Evolutionary conservation across 2,113 vertebrate genomes (phyloP).

Genomic region (Thamnophis sirtalis): DNA sequence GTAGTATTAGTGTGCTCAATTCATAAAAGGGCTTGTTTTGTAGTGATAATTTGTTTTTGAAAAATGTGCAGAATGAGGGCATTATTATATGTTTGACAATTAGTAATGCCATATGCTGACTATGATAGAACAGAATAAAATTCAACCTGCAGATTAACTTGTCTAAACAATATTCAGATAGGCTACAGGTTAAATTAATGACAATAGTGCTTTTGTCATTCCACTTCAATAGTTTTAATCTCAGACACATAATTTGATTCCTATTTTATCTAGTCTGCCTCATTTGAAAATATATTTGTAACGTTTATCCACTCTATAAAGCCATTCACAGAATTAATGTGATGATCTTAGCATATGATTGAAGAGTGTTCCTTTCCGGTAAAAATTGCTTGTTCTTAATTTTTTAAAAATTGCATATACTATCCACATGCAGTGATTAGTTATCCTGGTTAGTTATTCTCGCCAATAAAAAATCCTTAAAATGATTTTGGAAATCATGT

Average conservation of each 20-base stretch:
- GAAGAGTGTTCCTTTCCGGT: background rate
- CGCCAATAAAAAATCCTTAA: background rate
- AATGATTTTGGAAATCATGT: background rate
- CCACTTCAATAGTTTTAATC: background rate
- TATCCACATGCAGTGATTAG: background rate
- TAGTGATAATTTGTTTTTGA: background rate
- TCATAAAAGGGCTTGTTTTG: background rate
- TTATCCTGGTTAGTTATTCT: background rate
- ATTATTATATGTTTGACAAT: constrained; percentile 26
- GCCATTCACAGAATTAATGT: background rate
- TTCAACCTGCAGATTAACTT: background rate
- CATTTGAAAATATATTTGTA: constrained; percentile 7
- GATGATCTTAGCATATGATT: background rate
- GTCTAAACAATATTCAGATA: background rate
- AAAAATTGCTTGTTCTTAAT: background rate
- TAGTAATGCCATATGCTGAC: background rate
- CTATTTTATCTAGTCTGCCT: background rate
- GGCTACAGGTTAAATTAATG: background rate
- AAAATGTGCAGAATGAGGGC: background rate
- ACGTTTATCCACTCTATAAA: background rate
- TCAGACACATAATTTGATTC: constrained; percentile 4
- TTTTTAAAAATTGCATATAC: background rate
- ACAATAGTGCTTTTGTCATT: background rate
- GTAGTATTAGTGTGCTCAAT: background rate
- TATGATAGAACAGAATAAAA: background rate